These are phyloP conservation scores for Ploceus nigricollis DNA, from an alignment of 2,113 vertebrate species.

Conservation along the genomic window DNA sequence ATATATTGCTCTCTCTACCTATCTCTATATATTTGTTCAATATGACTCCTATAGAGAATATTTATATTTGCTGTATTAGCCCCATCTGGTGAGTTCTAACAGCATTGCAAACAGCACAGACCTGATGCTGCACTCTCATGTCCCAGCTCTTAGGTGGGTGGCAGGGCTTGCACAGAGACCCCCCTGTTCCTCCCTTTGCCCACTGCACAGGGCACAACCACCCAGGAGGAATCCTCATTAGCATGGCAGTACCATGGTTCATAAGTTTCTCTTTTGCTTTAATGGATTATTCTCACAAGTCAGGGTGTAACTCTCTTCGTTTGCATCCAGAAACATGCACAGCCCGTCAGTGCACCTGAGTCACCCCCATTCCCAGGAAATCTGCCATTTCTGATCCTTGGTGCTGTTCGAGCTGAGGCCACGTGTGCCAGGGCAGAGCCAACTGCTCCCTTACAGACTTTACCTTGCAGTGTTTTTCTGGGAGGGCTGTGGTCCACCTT, in stretches of 20 bases:
- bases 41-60: background rate
- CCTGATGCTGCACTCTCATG: background rate
- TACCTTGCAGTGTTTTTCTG: background rate
- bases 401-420: background rate
- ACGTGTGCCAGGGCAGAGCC: background rate
- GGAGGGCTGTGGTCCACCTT: background rate
- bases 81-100: conserved; percentile 59
- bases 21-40: background rate
- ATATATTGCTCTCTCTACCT: background rate
- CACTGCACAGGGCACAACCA: background rate
- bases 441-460: background rate
- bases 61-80: conserved; percentile 55
- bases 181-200: background rate
- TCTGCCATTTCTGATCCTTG: background rate
- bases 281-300: background rate
- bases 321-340: background rate
- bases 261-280: background rate
- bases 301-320: background rate
- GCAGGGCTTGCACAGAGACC: background rate
- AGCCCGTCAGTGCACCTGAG: background rate
- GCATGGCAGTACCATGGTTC: background rate
- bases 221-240: background rate
- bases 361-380: background rate
- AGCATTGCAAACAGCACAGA: conserved; percentile 42
- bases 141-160: background rate